Conservation (phyloP, 2,113 vertebrate species). For the Bubo bubo region DNA sequence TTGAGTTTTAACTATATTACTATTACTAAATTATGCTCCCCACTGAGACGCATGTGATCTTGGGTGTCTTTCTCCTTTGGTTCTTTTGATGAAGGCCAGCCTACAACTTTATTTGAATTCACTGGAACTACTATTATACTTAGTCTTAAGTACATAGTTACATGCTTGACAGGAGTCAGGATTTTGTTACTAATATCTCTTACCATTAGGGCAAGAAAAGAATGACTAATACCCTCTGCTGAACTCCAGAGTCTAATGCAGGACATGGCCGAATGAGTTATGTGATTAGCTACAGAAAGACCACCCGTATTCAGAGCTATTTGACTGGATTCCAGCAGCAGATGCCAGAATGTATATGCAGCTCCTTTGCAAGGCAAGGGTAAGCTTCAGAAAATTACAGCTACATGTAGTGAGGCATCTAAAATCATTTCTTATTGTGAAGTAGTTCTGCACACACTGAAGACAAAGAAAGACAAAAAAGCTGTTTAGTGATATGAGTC, state of each 20-base stretch:
- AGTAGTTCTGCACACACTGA: neutral
- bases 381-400: neutral
- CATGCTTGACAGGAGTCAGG: neutral
- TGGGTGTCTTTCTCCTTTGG: neutral
- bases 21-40: neutral
- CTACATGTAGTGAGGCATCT: neutral
- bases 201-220: neutral
- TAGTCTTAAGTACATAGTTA: neutral
- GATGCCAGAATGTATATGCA: neutral
- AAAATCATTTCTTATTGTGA: neutral
- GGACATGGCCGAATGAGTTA: rapidly evolving
- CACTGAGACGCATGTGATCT: rapidly evolving
- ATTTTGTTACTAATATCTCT: neutral
- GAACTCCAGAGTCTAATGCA: neutral
- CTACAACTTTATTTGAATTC: neutral
- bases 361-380: neutral
- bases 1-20: neutral
- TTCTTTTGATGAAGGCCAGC: neutral
- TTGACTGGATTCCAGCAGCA: neutral
- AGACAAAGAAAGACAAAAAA: neutral
- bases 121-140: neutral
- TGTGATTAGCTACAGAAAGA: neutral
- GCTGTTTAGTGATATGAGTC: rapidly evolving
- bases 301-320: neutral
- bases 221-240: neutral